Percentiles rank a stretch among this genome's conserved stretches.
Conservation (phyloP, 2,888 invertebrate species). For the Biston stratarius region DNA sequence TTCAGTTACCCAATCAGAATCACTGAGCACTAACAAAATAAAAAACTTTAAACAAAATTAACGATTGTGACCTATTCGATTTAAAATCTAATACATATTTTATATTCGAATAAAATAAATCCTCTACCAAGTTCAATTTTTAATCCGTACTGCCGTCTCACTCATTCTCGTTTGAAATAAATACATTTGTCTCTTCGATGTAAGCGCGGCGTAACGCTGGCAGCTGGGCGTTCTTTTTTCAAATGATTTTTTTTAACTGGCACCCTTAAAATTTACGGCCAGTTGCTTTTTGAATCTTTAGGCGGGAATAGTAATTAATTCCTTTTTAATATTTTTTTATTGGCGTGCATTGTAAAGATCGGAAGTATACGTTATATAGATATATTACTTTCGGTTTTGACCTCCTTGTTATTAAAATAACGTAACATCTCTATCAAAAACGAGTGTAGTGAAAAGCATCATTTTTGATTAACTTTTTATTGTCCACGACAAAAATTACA, state of each 20-base stretch:
- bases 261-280: conserved; percentile 76
- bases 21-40: conserved; percentile 49
- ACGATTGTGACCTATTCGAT: conserved; percentile 70
- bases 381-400: background rate
- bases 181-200: conserved; percentile 59
- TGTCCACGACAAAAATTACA: too few species aligned
- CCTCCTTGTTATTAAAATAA: conserved; percentile 1
- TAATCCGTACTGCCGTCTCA: conserved; percentile 70
- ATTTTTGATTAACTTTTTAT: too few species aligned
- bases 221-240: conserved; percentile 81
- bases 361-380: conserved; percentile 5
- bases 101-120: conserved; percentile 80
- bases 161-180: conserved; percentile 49
- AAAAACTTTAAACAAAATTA: conserved; percentile 71
- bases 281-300: conserved; percentile 79
- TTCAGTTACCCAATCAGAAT: conserved; percentile 23
- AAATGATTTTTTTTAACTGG: conserved; percentile 71
- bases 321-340: conserved; percentile 47
- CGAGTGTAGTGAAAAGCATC: too few species aligned
- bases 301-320: conserved; percentile 65
- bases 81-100: conserved; percentile 71
- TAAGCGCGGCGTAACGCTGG: conserved; percentile 72
- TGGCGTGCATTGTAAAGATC: conserved; percentile 10
- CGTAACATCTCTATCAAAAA: background rate
- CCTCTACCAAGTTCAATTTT: conserved; percentile 64